A percentile compares a stretch with the other conserved stretches of the same genome.
Conservation (phyloP, 1,140 invertebrate genomes). For the Littorina saxatilis region DNA sequence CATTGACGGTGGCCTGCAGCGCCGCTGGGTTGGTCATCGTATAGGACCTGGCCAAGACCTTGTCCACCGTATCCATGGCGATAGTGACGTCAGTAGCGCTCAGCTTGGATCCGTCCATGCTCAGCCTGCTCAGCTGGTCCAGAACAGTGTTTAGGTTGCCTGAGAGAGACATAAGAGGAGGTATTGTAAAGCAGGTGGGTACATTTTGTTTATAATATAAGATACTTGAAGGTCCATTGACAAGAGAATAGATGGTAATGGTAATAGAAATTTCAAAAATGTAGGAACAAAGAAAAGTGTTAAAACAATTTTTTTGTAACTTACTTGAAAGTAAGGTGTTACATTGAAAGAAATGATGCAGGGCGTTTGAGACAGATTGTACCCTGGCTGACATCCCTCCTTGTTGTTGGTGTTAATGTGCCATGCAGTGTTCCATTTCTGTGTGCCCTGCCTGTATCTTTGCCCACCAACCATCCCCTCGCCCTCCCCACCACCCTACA, state of each 20-base stretch:
- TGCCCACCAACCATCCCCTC: too few relatives aligned
- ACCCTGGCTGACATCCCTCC: too few relatives aligned
- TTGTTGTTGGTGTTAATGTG: too few relatives aligned
- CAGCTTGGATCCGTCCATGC: not conserved
- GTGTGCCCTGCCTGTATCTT: too few relatives aligned
- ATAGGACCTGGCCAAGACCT: not conserved
- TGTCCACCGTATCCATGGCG: constrained; percentile 25
- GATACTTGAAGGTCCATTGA: not conserved
- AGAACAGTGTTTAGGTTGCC: constrained; percentile 27
- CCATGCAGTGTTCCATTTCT: too few relatives aligned
- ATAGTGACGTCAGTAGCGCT: constrained; percentile 15
- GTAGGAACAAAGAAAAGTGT: too few relatives aligned
- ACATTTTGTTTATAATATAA: not conserved
- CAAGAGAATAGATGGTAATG: not conserved
- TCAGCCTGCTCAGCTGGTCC: constrained; percentile 23
- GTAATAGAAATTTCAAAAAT: too few relatives aligned
- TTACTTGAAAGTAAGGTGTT: too few relatives aligned
- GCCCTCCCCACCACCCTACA: too few relatives aligned
- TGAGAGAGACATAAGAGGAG: not conserved
- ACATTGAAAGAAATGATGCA: too few relatives aligned
- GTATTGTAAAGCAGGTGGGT: not conserved
- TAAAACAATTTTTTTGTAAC: too few relatives aligned
- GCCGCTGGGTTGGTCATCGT: not conserved
- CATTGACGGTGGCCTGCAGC: constrained; percentile 6
- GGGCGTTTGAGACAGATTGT: too few relatives aligned